phyloP scores from a whole-genome alignment of 2,888 invertebrate genomes.

The Volucella inanis region DNA sequence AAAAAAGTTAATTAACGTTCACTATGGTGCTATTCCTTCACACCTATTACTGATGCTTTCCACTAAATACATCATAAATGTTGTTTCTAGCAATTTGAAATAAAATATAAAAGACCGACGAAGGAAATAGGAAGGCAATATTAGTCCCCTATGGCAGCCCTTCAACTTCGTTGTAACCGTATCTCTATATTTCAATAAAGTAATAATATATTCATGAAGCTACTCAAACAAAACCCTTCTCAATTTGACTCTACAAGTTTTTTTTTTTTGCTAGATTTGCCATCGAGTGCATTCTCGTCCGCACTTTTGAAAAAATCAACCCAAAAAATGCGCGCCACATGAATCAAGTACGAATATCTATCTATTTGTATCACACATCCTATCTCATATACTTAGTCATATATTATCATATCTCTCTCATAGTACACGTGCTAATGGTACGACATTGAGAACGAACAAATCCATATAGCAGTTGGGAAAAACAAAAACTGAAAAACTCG shows the following conservation, averaged over 20 bases:
- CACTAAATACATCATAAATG: constrained; percentile 23
- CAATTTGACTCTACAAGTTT: constrained; percentile 57
- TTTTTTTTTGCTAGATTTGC: constrained; percentile 35
- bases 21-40: constrained; percentile 25
- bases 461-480: constrained; percentile 34
- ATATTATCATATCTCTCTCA: constrained; percentile 64
- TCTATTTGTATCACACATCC: constrained; percentile 52
- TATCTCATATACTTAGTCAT: constrained; percentile 45
- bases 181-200: constrained; percentile 66
- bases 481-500: constrained; percentile 56
- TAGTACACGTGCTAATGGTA: constrained; percentile 75
- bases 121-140: constrained; percentile 12
- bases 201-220: constrained; percentile 74
- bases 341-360: constrained; percentile 27
- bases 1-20: constrained; percentile 14
- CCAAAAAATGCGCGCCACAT: constrained; percentile 62
- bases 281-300: constrained; percentile 49
- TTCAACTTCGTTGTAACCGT: constrained; percentile 19
- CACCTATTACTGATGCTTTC: constrained; percentile 48
- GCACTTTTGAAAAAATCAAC: constrained; percentile 46
- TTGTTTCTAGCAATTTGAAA: constrained; percentile 13
- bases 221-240: constrained; percentile 62
- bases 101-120: constrained; percentile 6
- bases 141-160: constrained; percentile 59
- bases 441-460: constrained; percentile 68